Evolutionary conservation across 2,888 invertebrate genomes (phyloP).

Genomic region (Chrysodeixis includens): DNA sequence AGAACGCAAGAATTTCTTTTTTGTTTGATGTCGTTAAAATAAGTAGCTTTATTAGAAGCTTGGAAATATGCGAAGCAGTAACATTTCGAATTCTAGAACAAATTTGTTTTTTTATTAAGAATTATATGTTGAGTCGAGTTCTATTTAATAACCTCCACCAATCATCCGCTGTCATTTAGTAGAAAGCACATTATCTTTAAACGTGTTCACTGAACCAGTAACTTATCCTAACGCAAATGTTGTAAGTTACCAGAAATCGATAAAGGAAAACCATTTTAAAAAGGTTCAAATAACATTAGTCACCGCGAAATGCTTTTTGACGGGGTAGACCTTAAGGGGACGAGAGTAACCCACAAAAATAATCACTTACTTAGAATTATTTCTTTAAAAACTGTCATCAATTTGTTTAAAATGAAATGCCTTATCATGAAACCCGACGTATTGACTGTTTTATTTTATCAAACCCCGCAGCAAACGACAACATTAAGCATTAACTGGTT

Average conservation of each 20-base stretch:
- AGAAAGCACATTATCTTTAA: not conserved
- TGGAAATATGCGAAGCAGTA: slow-evolving; percentile 10
- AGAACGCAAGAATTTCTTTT: slow-evolving; percentile 30
- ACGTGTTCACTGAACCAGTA: not conserved
- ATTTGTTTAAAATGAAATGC: no score
- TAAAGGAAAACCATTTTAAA: slow-evolving; percentile 17
- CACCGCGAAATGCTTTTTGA: slow-evolving; percentile 40
- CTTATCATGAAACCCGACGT: no score
- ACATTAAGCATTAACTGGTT: no score
- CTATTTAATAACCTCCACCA: not conserved
- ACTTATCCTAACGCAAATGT: not conserved
- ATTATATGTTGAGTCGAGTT: not conserved
- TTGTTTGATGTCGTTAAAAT: slow-evolving; percentile 14
- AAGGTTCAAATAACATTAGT: slow-evolving; percentile 27
- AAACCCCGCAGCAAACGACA: no score
- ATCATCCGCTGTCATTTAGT: not conserved
- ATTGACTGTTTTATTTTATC: no score
- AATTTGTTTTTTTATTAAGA: slow-evolving; percentile 2
- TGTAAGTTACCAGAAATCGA: not conserved
- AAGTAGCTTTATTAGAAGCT: slow-evolving; percentile 10
- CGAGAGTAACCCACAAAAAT: slow-evolving; percentile 31
- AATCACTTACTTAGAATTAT: no score
- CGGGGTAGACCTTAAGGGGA: slow-evolving; percentile 22
- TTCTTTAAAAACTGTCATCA: no score
- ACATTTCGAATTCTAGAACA: not conserved